These are phyloP conservation scores for Phoronis australis DNA, from an alignment of 2,888 invertebrate species.

Conservation along the genomic window DNA sequence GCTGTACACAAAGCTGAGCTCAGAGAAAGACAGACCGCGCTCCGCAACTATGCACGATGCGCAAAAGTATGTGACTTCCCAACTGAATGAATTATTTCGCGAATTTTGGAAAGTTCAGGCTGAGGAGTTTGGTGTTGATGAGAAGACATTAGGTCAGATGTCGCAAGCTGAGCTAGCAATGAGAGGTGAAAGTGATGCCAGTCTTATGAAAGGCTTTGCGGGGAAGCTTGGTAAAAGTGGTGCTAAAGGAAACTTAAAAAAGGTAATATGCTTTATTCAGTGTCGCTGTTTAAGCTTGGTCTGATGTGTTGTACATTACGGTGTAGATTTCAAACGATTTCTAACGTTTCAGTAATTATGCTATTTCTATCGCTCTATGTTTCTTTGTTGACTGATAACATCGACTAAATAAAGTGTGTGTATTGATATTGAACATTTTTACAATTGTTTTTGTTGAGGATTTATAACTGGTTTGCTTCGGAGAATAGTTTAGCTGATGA, in stretches of 20 bases:
- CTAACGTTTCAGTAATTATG: neutral
- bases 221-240: slow-evolving; percentile 28
- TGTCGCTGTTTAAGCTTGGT: neutral
- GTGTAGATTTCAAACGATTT: neutral
- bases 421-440: too few relatives aligned
- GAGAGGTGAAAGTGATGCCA: slow-evolving; percentile 33
- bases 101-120: slow-evolving; percentile 34
- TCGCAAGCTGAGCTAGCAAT: slow-evolving; percentile 44
- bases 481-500: too few relatives aligned
- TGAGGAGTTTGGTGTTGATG: slow-evolving; percentile 31
- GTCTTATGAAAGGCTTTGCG: slow-evolving; percentile 16
- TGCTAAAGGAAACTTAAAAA: neutral
- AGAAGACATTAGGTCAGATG: slow-evolving; percentile 31
- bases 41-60: slow-evolving; percentile 38
- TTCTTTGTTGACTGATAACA: too few relatives aligned
- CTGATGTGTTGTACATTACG: neutral
- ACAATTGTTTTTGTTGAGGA: too few relatives aligned
- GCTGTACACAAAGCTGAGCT: slow-evolving; percentile 23
- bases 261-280: neutral
- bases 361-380: too few relatives aligned
- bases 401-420: too few relatives aligned
- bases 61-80: slow-evolving; percentile 29
- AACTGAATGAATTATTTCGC: slow-evolving; percentile 42
- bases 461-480: too few relatives aligned
- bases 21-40: slow-evolving; percentile 43